Evolutionary conservation across 2,888 invertebrate genomes (phyloP), one percentile per base, ranked within the genome.

Genomic region (Pasiphila rectangulata): DNA sequence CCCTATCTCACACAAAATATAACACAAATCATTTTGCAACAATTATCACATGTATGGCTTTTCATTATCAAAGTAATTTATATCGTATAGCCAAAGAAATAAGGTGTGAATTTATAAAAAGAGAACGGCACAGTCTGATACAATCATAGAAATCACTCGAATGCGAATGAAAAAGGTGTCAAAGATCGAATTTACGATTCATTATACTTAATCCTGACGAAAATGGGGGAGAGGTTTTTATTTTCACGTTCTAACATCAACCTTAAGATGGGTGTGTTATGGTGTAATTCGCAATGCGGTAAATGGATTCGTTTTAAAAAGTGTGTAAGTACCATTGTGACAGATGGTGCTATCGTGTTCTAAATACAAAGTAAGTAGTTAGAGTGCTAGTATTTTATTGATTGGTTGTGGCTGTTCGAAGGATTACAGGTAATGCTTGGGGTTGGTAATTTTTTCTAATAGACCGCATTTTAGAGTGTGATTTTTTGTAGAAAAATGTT

Each of bases 121-220:
- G n/a, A 23, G 19, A 12, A 30, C 17, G 38, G 21, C n/a, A 15
- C 35, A 30, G 50, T 38, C 51, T 51, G 61, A 65, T 64, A 76
- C 76, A 81, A 76, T 80, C 73, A 78, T 73, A 80, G 78, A 83
- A 84, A 83, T 79, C 79, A 78, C 75, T 79, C 75, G 74, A 77
- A 77, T 75, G 78, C 77, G 83, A 87, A 86, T 85, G 84, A 83
- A 85, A 88, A 85, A 88, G 87, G 88, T 88, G 88, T 86, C 86
- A 87, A 86, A 88, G 87, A 87, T 88, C 86, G 84, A 86, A 88
- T 88, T 88, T 87, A 86, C 87, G 84, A 86, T 84, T 87, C 87
- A 87, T 87, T 87, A 87, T 86, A 81, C 81, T 79, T 86, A 88
- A 88, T 87, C 87, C 86, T 68, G 63, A 77, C 75, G 72, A 78